A percentile compares a stretch with the other conserved stretches of the same genome.
phyloP scores from a whole-genome alignment of 2,113 vertebrate species.

The Oceanodroma tethys region DNA sequence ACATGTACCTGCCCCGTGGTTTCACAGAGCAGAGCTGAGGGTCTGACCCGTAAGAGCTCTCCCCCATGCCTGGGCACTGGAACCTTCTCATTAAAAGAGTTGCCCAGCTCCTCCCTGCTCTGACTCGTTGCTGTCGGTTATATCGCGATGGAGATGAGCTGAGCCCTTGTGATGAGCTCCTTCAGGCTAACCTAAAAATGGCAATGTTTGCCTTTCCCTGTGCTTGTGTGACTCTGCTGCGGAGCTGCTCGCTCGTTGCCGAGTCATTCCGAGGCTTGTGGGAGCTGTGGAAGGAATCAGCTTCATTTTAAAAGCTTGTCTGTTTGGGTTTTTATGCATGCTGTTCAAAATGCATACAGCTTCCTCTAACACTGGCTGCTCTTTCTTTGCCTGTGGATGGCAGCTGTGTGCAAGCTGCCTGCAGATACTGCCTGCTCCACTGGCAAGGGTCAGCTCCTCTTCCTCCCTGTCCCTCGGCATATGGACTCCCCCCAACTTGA shows the following conservation, averaged over 20 bases:
- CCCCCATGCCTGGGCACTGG: neutral
- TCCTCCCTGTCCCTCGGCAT: neutral
- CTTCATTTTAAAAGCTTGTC: neutral
- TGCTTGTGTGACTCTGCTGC: conserved; percentile 4
- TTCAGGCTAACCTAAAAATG: neutral
- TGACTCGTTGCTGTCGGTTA: neutral
- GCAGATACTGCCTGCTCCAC: neutral
- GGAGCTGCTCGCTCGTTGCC: conserved; percentile 39
- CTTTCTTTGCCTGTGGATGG: conserved; percentile 12
- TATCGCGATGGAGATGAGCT: neutral
- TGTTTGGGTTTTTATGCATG: conserved; percentile 46
- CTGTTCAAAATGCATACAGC: neutral
- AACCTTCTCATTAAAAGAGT: neutral
- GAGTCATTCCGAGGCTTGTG: neutral
- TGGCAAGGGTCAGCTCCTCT: neutral
- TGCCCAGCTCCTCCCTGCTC: neutral
- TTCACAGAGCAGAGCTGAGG: neutral
- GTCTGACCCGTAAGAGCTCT: neutral
- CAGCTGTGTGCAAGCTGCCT: conserved; percentile 27
- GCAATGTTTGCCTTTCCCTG: neutral
- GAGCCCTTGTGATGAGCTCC: neutral
- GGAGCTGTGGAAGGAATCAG: conserved; percentile 6
- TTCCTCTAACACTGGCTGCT: neutral
- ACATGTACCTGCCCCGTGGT: neutral
- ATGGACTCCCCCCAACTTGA: neutral